Evolutionary conservation across 2,797 vertebrate genomes (phyloP), one percentile per base, ranked within the genome.

Genomic region (Melanotaenia boesemani): DNA sequence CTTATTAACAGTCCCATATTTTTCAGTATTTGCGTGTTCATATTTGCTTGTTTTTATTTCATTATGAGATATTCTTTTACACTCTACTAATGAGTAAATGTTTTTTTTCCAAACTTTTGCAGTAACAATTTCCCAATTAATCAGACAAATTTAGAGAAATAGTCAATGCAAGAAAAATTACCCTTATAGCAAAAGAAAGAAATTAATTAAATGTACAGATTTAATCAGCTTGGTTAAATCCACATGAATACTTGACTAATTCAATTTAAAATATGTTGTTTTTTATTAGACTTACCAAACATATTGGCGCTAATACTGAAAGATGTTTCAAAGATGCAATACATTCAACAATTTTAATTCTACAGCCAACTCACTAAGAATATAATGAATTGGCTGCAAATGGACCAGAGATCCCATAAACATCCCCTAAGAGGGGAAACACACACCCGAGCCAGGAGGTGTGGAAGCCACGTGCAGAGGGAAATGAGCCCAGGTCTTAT

Each of bases 401-500:
- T 67, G 70, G 71, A 85, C 66, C 20, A 22, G 15, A 74, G 68
- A 57, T 74, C 58, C 32, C 41, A 37, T 67, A 83, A 80, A 80
- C 37, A 80, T 61, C 74, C 68, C 58, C 60, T 66, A 60, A 70
- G 68, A 63, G 77, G 63, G 44, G 67, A 77, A 58, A 72, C 78
- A 61, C 77, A 87, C 84, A 86, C 79, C 81, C 71, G 72, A 81
- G 81, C 75, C 85, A 61, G 80, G 81, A 88, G 87, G 85, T 89
- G 87, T 89, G 76, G 54, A 71, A 77, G 85, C 89, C 91, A 92
- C 88, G 86, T 88, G 86, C 81, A 77, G 76, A 69, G 73, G 80
- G 79, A 88, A 72, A 60, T 75, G 36, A 79, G 75, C 67, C 66
- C 63, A 65, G 67, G 37, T 74, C 77, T 79, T 67, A 73, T 85